Conservation (phyloP, 64 coral and sea anemone species). For the Hydrozoanthus tunicans region DNA sequence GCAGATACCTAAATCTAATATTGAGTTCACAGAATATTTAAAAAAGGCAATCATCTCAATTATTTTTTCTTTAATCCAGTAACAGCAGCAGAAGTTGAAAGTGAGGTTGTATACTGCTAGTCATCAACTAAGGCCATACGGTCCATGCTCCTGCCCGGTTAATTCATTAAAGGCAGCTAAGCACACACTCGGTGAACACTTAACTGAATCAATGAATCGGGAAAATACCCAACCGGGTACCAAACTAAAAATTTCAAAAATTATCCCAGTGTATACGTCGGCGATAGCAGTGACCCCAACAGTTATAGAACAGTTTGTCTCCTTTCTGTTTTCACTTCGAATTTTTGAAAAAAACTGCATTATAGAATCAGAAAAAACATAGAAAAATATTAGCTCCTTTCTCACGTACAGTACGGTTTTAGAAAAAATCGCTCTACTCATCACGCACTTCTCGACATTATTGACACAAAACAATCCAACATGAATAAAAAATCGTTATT, state of each 20-base stretch:
- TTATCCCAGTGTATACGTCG: neutral
- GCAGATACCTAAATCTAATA: too few species aligned
- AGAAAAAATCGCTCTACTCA: neutral
- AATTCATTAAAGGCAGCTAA: neutral
- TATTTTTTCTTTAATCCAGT: too few species aligned
- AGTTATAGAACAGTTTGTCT: neutral
- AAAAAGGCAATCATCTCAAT: too few species aligned
- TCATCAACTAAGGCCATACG: too few species aligned
- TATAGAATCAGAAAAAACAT: neutral
- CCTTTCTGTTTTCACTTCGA: neutral
- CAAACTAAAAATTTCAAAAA: neutral
- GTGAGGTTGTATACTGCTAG: too few species aligned
- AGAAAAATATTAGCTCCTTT: neutral
- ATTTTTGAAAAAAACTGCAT: conserved; percentile 3
- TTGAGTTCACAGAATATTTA: too few species aligned
- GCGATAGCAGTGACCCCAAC: neutral
- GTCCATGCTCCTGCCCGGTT: neutral
- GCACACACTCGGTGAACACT: neutral
- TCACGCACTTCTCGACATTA: neutral
- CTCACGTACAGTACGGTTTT: neutral
- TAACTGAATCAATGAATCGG: neutral
- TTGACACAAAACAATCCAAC: neutral
- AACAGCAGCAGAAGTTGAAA: too few species aligned
- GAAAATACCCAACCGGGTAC: neutral
- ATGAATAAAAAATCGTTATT: neutral